Base-by-base conservation (phyloP, 2,888 invertebrate species). In the Nezara viridula region DNA sequence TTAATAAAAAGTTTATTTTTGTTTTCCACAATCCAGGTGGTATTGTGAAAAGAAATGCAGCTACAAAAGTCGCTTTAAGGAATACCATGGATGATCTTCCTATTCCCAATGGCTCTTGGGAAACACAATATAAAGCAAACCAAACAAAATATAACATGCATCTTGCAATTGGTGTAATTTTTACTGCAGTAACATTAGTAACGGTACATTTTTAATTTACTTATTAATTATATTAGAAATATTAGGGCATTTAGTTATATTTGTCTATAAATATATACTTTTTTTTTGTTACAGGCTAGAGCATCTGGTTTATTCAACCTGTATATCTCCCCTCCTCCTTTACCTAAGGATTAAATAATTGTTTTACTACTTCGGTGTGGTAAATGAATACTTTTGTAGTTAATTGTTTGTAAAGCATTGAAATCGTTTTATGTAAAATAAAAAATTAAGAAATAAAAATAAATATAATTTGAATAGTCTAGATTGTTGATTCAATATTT, bases 41-140 rank as follows among this genome's bases (percentile, higher is more conserved):
- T 4, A 66, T 73, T 88, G 24, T 19, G 3, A 66, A 47, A 14
- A 81, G 88, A 27, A 88, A 50, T 85, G 88, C 88, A 77, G 88
- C 88, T 37, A 88, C 88, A 24, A 88, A 88, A 52, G 55, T 88
- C n/a, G 77, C 14, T 24, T 50, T 88, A 52, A 81, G 88, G n/a
- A 88, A 88, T 88, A 95, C 95, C 21, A 95, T 96, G 95, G 95
- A 97, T 91, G 97, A 97, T 92, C 93, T 97, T 92, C 96, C 97
- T 0, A 94, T 95, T 87, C 97, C 97, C 1, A 93, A 94, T 90
- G 97, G 97, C 89, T 95, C 96, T 40, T 98, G 97, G 97, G 94
- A 96, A 92, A 94, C 95, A 88, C 93, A 94, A 86, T 92, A 96
- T 92, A 94, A 95, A 89, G 94, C 95, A 52, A 94, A 94, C 90